phyloP scores from a whole-genome alignment of 2,113 vertebrate species.

The Hippocampus guttulatus region DNA sequence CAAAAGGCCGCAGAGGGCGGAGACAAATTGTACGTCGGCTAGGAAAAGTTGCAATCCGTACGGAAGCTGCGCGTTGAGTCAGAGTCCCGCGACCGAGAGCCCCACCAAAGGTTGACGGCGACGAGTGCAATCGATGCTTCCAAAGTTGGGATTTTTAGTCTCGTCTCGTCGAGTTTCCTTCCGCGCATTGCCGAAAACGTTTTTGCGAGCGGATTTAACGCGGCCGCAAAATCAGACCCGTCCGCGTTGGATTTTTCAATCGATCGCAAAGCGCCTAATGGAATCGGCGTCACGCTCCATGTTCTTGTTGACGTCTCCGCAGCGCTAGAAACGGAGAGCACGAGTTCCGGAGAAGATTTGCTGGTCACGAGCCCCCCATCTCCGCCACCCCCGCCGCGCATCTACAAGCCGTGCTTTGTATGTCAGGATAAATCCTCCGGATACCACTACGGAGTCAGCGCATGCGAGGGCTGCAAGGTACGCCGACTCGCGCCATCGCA shows the following conservation, averaged over 20 bases:
- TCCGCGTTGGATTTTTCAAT: not conserved
- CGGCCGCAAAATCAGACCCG: no score
- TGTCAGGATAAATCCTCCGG: constrained; percentile 69
- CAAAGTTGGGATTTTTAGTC: no score
- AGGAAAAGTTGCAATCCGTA: not conserved
- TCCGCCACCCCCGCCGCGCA: constrained; percentile 54
- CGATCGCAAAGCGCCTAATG: not conserved
- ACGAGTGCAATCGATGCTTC: no score
- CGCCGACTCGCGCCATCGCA: constrained; percentile 15
- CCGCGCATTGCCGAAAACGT: no score
- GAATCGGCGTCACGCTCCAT: not conserved
- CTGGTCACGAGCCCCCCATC: constrained; percentile 75
- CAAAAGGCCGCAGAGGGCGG: not conserved
- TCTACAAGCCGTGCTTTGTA: constrained; percentile 68
- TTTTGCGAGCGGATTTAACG: no score
- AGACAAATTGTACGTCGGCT: not conserved
- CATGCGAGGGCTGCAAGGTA: constrained; percentile 93
- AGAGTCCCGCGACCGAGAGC: no score
- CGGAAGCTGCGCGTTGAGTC: not conserved
- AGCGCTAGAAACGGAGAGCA: constrained; percentile 92
- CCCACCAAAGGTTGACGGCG: no score
- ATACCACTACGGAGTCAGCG: constrained; percentile 81
- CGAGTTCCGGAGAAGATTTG: constrained; percentile 83
- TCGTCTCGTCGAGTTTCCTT: no score
- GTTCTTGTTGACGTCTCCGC: constrained; percentile 9